A percentile compares a stretch with the other conserved stretches of the same genome.
Evolutionary conservation across 1,140 invertebrate species (phyloP).

Genomic region (Lepidurus packardi): DNA sequence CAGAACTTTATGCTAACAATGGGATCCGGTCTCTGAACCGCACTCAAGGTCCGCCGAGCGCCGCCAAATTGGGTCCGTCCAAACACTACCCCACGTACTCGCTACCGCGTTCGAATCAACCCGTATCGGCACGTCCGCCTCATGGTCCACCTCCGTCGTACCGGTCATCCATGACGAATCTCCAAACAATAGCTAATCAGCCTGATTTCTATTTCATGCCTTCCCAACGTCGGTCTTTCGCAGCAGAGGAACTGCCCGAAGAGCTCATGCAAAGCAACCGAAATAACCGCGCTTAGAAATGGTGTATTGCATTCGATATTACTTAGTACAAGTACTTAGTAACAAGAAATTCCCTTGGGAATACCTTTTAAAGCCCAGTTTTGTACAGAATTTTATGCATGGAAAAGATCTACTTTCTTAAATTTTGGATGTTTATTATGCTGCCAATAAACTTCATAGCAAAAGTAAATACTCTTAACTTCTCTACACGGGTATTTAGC

Average conservation of each 20-base stretch:
- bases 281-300: neutral
- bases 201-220: constrained; percentile 94
- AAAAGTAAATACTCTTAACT: no score
- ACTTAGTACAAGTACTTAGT: no score
- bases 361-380: no score
- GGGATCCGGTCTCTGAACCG: neutral
- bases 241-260: constrained; percentile 58
- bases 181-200: constrained; percentile 42
- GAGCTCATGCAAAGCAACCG: constrained; percentile 75
- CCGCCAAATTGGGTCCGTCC: constrained; percentile 39
- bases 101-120: constrained; percentile 45
- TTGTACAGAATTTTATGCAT: no score
- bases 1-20: neutral
- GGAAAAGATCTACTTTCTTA: no score
- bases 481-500: no score
- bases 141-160: constrained; percentile 37
- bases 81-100: constrained; percentile 45
- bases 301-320: no score
- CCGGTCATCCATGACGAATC: constrained; percentile 31
- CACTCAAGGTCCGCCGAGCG: constrained; percentile 31
- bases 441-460: no score
- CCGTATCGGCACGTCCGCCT: constrained; percentile 38
- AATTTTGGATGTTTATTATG: no score
- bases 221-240: constrained; percentile 84
- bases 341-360: no score